Conservation (phyloP, 2,797 vertebrate genomes). For the Ambastaia sidthimunki region DNA sequence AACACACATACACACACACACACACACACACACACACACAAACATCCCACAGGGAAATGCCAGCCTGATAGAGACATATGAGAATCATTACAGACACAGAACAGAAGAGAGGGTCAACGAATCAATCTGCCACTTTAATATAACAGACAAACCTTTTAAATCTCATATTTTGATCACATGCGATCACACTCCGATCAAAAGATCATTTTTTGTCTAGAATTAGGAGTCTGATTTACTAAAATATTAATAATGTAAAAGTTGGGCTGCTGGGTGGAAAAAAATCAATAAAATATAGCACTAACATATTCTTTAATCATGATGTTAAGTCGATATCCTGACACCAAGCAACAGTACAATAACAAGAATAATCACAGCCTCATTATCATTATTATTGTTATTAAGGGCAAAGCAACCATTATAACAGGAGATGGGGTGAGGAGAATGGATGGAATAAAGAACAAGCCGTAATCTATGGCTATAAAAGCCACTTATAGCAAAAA, state of each 20-base stretch:
- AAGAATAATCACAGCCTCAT: background rate
- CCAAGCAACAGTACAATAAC: background rate
- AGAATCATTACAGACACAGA: slow-evolving; percentile 42
- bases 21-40: slow-evolving; percentile 18
- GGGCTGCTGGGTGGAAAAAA: background rate
- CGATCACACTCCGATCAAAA: background rate
- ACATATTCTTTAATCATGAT: background rate
- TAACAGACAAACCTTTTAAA: slow-evolving; percentile 9
- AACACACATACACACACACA: slow-evolving; percentile 12
- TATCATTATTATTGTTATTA: slow-evolving; percentile 1
- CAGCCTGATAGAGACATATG: slow-evolving; percentile 32
- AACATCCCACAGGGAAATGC: slow-evolving; percentile 18
- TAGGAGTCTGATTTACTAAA: background rate
- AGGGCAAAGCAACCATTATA: background rate
- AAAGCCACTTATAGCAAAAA: background rate
- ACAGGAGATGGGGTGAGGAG: background rate
- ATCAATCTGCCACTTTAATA: slow-evolving; percentile 12
- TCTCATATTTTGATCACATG: slow-evolving; percentile 2
- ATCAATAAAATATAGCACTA: background rate
- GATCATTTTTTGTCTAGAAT: background rate
- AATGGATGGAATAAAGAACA: background rate
- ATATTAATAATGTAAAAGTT: background rate
- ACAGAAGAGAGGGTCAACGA: slow-evolving; percentile 20
- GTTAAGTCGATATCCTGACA: background rate
- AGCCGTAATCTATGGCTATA: background rate